These are phyloP conservation scores for Dichetophora obliterata DNA, from an alignment of 2,888 invertebrate genomes.

Conservation along the genomic window DNA sequence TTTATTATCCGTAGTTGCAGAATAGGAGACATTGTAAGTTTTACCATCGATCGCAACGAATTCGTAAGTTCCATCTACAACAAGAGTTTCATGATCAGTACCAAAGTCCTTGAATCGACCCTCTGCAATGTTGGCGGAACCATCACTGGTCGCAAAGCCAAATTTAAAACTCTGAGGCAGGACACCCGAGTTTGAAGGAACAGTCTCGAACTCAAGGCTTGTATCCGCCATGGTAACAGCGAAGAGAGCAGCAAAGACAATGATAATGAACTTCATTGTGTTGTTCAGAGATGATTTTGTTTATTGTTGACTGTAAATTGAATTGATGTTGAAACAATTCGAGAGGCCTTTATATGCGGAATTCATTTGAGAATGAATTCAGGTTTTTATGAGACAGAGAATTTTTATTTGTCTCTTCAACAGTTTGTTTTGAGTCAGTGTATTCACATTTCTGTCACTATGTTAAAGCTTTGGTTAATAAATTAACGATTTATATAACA, in stretches of 20 bases:
- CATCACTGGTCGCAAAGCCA: conserved; percentile 59
- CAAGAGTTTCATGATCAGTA: conserved; percentile 69
- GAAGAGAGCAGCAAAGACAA: conserved; percentile 59
- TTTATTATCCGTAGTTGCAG: conserved; percentile 40
- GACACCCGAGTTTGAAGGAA: conserved; percentile 69
- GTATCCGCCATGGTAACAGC: conserved; percentile 57
- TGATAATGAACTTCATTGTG: no score
- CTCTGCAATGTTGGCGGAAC: conserved; percentile 70
- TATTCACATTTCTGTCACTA: no score
- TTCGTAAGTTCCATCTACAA: conserved; percentile 70
- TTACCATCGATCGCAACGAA: conserved; percentile 72
- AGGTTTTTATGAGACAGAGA: no score
- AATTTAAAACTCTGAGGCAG: conserved; percentile 73
- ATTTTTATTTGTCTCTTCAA: no score
- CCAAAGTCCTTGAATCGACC: conserved; percentile 71
- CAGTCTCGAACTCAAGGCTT: conserved; percentile 50
- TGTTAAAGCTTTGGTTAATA: no score
- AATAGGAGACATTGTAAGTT: conserved; percentile 71
- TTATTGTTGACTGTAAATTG: no score
- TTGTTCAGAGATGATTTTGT: no score
- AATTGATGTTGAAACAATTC: no score
- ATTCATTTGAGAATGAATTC: no score
- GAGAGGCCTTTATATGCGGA: no score
- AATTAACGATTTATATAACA: no score
- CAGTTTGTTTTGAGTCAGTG: no score